A percentile compares a stretch with the other conserved stretches of the same genome.
phyloP scores from a whole-genome alignment of 2,797 vertebrate genomes.

The Cryptoblepharus egeriae region DNA sequence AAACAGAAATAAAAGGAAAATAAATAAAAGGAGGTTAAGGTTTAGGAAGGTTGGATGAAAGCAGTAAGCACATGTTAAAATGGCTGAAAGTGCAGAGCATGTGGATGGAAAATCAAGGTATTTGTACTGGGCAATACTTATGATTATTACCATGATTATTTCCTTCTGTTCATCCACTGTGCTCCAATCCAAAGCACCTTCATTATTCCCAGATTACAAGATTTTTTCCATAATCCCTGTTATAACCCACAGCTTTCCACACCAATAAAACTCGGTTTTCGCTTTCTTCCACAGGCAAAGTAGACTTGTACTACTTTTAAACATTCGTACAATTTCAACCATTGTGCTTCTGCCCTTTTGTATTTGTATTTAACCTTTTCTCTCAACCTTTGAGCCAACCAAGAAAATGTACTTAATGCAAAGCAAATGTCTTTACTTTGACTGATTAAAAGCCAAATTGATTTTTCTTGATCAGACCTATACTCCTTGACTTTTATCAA shows the following conservation, averaged over 20 bases:
- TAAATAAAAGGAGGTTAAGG: too few relatives aligned
- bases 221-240: neutral
- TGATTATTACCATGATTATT: too few relatives aligned
- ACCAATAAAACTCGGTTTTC: neutral
- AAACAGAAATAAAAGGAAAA: too few relatives aligned
- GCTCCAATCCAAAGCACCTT: too few relatives aligned
- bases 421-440: slow-evolving; percentile 43
- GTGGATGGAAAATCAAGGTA: too few relatives aligned
- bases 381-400: slow-evolving; percentile 30
- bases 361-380: slow-evolving; percentile 37
- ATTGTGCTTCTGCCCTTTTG: slow-evolving; percentile 25
- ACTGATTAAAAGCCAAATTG: slow-evolving; percentile 48
- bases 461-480: slow-evolving; percentile 39
- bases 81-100: too few relatives aligned
- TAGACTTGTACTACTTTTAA: neutral
- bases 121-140: too few relatives aligned
- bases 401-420: slow-evolving; percentile 42
- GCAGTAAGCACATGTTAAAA: too few relatives aligned
- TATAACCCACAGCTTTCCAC: neutral
- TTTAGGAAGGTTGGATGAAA: too few relatives aligned
- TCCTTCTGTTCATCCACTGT: too few relatives aligned
- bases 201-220: neutral
- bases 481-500: slow-evolving; percentile 39
- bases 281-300: neutral
- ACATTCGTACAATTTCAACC: neutral